Evolutionary conservation across 23 tunicate genomes (phyloP).

Genomic region (Trididemnum nubilum): DNA sequence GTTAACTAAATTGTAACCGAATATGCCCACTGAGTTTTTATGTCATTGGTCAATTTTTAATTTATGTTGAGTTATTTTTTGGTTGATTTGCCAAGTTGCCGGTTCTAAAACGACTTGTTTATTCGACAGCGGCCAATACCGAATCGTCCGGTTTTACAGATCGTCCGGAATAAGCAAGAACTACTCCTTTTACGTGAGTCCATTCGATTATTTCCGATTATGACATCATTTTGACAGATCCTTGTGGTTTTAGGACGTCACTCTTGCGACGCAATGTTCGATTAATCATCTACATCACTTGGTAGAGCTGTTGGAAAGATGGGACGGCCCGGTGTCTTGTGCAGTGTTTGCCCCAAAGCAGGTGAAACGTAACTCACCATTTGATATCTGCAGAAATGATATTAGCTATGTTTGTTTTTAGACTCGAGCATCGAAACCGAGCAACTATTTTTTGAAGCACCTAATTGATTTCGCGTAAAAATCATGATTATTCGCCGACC

Average conservation of each 20-base stretch:
- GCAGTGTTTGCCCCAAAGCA: conserved; percentile 87
- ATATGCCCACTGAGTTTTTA: no score
- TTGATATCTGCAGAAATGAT: no score
- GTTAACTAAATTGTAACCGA: no score
- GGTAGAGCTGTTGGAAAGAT: conserved; percentile 90
- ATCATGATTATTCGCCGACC: no score
- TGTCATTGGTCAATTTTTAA: no score
- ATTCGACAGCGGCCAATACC: conserved; percentile 71
- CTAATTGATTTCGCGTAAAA: no score
- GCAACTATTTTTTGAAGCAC: no score
- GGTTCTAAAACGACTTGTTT: conserved; percentile 4
- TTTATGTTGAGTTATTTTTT: no score
- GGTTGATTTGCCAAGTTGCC: no score
- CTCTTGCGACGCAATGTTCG: conserved; percentile 91
- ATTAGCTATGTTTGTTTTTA: no score
- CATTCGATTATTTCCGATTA: no score
- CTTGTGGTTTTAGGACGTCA: conserved; percentile 63
- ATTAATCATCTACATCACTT: conserved; percentile 98
- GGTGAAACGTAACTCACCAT: conserved; percentile 21
- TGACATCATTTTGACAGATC: not conserved
- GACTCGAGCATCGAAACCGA: no score
- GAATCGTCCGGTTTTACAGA: conserved; percentile 69
- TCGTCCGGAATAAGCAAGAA: conserved; percentile 56
- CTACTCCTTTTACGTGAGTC: conserved; percentile 60
- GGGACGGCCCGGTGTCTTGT: conserved; percentile 94